Evolutionary conservation across 2,888 invertebrate species (phyloP), one percentile per base, ranked within the genome.

Genomic region (Kryphioiulus occultus): DNA sequence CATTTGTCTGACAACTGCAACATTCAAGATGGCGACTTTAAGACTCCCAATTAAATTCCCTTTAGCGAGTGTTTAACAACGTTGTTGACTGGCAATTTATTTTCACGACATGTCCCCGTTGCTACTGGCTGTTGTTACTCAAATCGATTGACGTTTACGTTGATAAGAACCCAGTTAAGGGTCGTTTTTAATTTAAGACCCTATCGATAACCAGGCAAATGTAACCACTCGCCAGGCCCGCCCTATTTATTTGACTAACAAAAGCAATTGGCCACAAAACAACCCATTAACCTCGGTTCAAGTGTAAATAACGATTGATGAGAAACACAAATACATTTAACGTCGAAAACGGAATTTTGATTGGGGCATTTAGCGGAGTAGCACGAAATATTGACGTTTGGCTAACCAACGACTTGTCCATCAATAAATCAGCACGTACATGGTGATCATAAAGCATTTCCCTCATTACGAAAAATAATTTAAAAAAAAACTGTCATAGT

Each of bases 121-220:
- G 53, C n/a, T 53, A 53, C n/a, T 4, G 12, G 53, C 53, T 53
- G 53, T 47, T 47, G 47, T 47, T 47, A 47, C 17, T 17, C 47
- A 47, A 47, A 47, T 47, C 47, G 47, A 47, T 47, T 47, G 47
- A 47, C 47, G n/a, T 47, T 47, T 3, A 47, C 47, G n/a, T 53
- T n/a, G 53, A n/a, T n/a, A 53, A 53, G 53, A n/a, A 53, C 19
- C n/a, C 0, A n/a, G 19, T 53, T n/a, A 19, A 2, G 53, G 53
- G n/a, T 53, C 53, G 53, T 53, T 53, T 47, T 53, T 53, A 53
- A 53, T 53, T 53, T n/a, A 53, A 53, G n/a, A 53, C 53, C 53
- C 53, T 53, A 53, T n/a, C n/a, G 53, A 53, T 53, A 53, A 53
- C 53, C 53, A 53, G 53, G 53, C 53, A n/a, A 17, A 53, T 53